Conservation (phyloP, 2,113 vertebrate genomes). For the Heterocephalus glaber region DNA sequence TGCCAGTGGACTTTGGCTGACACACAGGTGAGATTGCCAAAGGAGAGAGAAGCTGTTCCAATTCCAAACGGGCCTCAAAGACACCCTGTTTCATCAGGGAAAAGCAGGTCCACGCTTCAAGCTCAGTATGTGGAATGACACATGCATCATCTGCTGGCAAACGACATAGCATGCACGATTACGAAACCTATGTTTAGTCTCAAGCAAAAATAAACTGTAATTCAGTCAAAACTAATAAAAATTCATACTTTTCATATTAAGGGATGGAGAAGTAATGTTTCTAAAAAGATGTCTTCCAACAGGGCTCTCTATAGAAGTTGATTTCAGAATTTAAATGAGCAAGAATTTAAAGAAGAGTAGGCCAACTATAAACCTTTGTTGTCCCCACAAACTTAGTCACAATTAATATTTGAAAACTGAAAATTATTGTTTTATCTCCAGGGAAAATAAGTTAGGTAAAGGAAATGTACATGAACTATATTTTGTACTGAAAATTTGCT, state of each 20-base stretch:
- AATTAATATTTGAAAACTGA: constrained; percentile 27
- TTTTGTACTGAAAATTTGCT: background rate
- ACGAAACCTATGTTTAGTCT: constrained; percentile 78
- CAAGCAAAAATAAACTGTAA: constrained; percentile 77
- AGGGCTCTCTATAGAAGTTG: constrained; percentile 29
- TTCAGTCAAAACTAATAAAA: constrained; percentile 79
- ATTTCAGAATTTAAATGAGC: constrained; percentile 60
- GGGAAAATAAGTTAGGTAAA: constrained; percentile 45
- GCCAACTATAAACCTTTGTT: background rate
- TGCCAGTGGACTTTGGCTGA: constrained; percentile 60
- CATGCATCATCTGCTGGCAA: constrained; percentile 62
- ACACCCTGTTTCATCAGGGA: constrained; percentile 64
- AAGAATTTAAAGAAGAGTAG: background rate
- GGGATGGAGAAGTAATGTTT: constrained; percentile 56
- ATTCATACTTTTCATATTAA: constrained; percentile 75
- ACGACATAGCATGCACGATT: constrained; percentile 26
- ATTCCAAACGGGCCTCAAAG: constrained; percentile 12
- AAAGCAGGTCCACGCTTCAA: constrained; percentile 74
- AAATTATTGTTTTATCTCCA: constrained; percentile 23
- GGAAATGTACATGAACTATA: constrained; percentile 15
- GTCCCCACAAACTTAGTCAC: background rate
- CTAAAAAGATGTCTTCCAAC: constrained; percentile 57
- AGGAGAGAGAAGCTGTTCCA: constrained; percentile 36
- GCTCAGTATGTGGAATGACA: constrained; percentile 45
- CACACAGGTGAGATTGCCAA: background rate